Evolutionary conservation across 1,140 invertebrate genomes (phyloP).

Genomic region (Sarcophaga peregrina): DNA sequence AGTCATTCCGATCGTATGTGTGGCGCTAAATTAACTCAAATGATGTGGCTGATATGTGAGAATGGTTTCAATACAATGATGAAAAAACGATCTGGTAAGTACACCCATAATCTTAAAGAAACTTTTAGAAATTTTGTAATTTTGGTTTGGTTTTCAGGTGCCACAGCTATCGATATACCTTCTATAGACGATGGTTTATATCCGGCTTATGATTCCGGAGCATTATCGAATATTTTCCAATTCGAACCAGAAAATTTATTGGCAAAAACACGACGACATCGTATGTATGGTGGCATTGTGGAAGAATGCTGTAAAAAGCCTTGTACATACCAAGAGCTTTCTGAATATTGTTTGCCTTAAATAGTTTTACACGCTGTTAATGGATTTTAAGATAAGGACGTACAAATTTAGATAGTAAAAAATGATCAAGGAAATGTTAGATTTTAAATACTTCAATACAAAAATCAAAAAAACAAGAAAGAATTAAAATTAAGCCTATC

Average conservation of each 20-base stretch:
- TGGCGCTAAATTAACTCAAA: neutral
- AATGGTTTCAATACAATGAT: conserved; percentile 15
- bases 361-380: no score
- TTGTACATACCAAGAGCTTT: neutral
- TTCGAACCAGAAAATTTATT: neutral
- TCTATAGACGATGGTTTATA: neutral
- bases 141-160: neutral
- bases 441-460: no score
- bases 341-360: no score
- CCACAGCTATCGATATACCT: neutral
- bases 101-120: neutral
- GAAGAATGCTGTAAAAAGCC: conserved; percentile 20
- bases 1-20: neutral
- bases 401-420: no score
- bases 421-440: no score
- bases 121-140: neutral
- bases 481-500: no score
- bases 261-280: neutral
- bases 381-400: no score
- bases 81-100: neutral
- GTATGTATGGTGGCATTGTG: neutral
- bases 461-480: no score
- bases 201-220: neutral
- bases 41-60: neutral
- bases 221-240: conserved; percentile 1